Percentiles rank a stretch among this genome's conserved stretches.
phyloP scores from a whole-genome alignment of 2,797 vertebrate species.

The Crenuchus spilurus region DNA sequence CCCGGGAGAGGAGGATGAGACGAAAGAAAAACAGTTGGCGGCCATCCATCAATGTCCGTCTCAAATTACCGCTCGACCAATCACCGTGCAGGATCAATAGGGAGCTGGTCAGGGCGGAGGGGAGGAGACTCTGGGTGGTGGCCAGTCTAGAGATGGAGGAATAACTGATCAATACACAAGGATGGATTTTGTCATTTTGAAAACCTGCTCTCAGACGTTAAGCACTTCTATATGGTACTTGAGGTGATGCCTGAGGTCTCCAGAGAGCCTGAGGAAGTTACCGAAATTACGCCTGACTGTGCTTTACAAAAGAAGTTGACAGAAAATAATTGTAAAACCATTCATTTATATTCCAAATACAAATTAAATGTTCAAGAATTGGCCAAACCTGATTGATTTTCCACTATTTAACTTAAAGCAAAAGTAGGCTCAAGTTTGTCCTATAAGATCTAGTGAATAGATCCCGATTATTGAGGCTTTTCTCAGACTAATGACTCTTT shows the following conservation, averaged over 20 bases:
- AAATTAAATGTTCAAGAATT: slow-evolving; percentile 16
- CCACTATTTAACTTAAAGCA: background rate
- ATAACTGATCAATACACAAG: slow-evolving; percentile 83
- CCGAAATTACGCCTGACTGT: background rate
- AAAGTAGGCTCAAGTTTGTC: slow-evolving; percentile 62
- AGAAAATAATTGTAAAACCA: slow-evolving; percentile 18
- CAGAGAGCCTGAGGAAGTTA: slow-evolving; percentile 23
- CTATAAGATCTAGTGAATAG: slow-evolving; percentile 69
- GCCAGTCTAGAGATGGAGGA: slow-evolving; percentile 75
- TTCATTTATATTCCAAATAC: slow-evolving; percentile 23
- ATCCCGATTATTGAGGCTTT: slow-evolving; percentile 72
- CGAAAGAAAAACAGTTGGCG: slow-evolving; percentile 78
- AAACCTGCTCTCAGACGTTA: slow-evolving; percentile 70
- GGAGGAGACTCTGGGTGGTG: slow-evolving; percentile 63
- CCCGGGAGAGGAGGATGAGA: slow-evolving; percentile 72
- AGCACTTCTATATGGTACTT: slow-evolving; percentile 66
- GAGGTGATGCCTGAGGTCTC: slow-evolving; percentile 34
- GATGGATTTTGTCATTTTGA: slow-evolving; percentile 85
- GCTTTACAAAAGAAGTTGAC: background rate
- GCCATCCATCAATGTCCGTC: slow-evolving; percentile 88
- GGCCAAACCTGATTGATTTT: slow-evolving; percentile 23
- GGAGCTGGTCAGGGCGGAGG: slow-evolving; percentile 77
- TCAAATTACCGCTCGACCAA: slow-evolving; percentile 85
- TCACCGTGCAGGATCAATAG: slow-evolving; percentile 87
- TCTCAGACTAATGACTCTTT: slow-evolving; percentile 75